These are phyloP conservation scores for Alviniconcha strummeri DNA, from an alignment of 2,888 invertebrate species.

Conservation along the genomic window DNA sequence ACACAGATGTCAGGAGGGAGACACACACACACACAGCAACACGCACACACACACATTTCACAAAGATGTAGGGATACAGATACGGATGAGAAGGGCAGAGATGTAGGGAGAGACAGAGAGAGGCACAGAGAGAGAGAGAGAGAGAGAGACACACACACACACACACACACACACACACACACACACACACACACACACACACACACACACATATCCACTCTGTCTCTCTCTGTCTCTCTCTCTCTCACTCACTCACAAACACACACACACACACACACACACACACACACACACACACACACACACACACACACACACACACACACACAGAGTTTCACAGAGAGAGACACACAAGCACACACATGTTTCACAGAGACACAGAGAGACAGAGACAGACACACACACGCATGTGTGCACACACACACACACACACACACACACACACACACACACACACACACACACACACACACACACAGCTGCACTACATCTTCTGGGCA, in stretches of 20 bases:
- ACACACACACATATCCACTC: not conserved
- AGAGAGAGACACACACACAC: not conserved
- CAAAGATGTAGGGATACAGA: too few species aligned
- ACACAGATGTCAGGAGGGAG: too few species aligned
- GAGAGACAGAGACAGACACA: not conserved
- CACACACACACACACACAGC: not conserved
- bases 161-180: constrained; percentile 7
- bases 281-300: constrained; percentile 10
- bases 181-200: constrained; percentile 6
- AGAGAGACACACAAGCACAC: not conserved
- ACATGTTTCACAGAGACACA: too few species aligned
- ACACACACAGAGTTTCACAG: too few species aligned
- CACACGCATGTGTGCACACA: not conserved
- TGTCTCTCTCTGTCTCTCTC: too few species aligned
- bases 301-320: not conserved
- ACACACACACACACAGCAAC: too few species aligned
- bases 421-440: not conserved
- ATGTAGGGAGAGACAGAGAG: not conserved
- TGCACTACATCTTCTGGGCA: too few species aligned
- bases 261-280: constrained; percentile 10
- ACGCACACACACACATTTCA: too few species aligned
- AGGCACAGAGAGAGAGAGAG: not conserved
- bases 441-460: not conserved
- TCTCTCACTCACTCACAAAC: not conserved
- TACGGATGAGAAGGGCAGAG: too few species aligned